Conservation (phyloP, 2,113 vertebrate species). For the Calidris pugnax region DNA sequence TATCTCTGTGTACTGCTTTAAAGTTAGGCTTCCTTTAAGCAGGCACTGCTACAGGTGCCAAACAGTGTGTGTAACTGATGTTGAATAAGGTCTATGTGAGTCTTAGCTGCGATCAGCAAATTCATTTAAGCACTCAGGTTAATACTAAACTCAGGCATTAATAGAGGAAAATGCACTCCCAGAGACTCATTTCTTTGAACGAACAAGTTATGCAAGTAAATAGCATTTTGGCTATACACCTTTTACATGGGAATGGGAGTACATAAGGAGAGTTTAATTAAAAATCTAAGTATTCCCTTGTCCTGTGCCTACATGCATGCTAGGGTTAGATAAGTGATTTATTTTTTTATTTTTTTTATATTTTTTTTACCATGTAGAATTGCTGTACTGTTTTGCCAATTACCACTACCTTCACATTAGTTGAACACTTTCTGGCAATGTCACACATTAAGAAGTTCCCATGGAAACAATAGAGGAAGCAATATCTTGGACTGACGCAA, state of each 20-base stretch:
- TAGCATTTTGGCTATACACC: slow-evolving; percentile 4
- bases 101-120: background rate
- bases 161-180: slow-evolving; percentile 25
- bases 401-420: background rate
- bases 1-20: background rate
- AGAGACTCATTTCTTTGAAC: slow-evolving; percentile 52
- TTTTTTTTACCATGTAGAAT: background rate
- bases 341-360: background rate
- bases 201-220: slow-evolving; percentile 3
- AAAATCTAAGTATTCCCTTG: slow-evolving; percentile 34
- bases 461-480: background rate
- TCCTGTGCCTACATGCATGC: background rate
- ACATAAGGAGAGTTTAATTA: slow-evolving; percentile 54
- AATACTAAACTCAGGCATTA: slow-evolving; percentile 39
- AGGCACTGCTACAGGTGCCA: background rate
- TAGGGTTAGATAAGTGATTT: background rate
- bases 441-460: background rate
- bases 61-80: background rate
- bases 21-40: slow-evolving; percentile 1
- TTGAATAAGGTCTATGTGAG: background rate
- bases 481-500: background rate
- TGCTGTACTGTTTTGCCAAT: background rate
- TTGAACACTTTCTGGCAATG: background rate
- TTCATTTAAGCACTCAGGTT: slow-evolving; percentile 18
- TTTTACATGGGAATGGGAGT: slow-evolving; percentile 1